phyloP scores from a whole-genome alignment of 2,113 vertebrate species.

The Rallus limicola region DNA sequence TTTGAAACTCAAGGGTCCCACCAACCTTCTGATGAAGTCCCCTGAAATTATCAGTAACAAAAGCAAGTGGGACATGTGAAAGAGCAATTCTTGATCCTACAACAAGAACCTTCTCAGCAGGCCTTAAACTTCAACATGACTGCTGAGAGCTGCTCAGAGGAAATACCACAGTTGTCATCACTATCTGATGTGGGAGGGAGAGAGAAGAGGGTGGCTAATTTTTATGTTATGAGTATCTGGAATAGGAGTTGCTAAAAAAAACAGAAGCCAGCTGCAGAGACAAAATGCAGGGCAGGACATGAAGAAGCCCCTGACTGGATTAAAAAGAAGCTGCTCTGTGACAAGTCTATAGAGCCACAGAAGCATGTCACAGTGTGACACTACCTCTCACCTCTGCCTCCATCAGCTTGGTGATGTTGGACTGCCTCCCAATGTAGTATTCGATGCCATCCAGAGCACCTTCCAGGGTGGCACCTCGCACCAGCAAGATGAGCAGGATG shows the following conservation, averaged over 20 bases:
- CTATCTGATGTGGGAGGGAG: background rate
- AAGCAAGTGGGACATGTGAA: background rate
- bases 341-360: background rate
- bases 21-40: background rate
- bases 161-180: background rate
- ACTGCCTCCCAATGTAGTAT: conserved; percentile 90
- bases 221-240: background rate
- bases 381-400: conserved; percentile 84
- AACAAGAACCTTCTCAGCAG: background rate
- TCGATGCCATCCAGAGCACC: conserved; percentile 90
- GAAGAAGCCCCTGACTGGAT: background rate
- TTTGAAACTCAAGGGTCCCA: background rate
- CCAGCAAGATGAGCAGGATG: conserved; percentile 87
- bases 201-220: background rate
- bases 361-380: rapidly evolving
- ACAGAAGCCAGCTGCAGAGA: background rate
- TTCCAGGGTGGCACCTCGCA: conserved; percentile 89
- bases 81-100: background rate
- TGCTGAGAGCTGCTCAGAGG: background rate
- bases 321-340: background rate
- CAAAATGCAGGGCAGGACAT: background rate
- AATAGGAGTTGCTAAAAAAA: background rate
- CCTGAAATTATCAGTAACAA: background rate
- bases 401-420: conserved; percentile 88
- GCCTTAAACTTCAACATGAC: background rate